Evolutionary conservation across 2,113 vertebrate species (phyloP).

Genomic region (Chelonoidis abingdonii): DNA sequence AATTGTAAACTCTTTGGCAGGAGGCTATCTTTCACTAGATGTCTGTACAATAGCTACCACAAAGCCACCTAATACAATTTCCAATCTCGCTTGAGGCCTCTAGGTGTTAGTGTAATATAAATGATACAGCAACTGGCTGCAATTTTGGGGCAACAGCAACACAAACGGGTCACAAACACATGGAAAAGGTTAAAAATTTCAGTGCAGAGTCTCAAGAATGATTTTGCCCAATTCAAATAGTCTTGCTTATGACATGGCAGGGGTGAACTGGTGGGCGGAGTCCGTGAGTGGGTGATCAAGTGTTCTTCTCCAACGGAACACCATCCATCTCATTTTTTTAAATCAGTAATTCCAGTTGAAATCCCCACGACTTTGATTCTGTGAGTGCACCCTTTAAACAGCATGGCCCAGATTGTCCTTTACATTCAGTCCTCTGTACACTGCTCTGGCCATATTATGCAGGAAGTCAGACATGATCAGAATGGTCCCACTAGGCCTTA

Average conservation of each 20-base stretch:
- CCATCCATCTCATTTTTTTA: background rate
- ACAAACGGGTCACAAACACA: background rate
- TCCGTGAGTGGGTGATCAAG: background rate
- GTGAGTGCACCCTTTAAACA: background rate
- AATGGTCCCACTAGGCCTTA: background rate
- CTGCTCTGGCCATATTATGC: rapidly evolving
- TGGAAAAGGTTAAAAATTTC: background rate
- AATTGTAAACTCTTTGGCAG: background rate
- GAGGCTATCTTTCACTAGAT: background rate
- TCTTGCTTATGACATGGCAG: background rate
- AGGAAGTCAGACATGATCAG: rapidly evolving
- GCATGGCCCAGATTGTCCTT: background rate
- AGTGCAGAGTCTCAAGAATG: background rate
- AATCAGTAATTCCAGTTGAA: background rate
- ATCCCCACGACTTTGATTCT: background rate
- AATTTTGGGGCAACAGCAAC: no score
- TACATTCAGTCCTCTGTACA: background rate
- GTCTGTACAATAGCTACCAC: background rate
- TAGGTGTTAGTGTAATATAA: background rate
- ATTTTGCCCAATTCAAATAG: background rate
- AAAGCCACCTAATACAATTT: background rate
- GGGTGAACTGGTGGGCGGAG: background rate
- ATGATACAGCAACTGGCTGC: background rate
- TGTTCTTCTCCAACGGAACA: background rate
- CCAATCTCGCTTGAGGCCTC: background rate